Evolutionary conservation across 1,140 invertebrate species (phyloP), one percentile per base, ranked within the genome.

Genomic region (Theocolax elegans): DNA sequence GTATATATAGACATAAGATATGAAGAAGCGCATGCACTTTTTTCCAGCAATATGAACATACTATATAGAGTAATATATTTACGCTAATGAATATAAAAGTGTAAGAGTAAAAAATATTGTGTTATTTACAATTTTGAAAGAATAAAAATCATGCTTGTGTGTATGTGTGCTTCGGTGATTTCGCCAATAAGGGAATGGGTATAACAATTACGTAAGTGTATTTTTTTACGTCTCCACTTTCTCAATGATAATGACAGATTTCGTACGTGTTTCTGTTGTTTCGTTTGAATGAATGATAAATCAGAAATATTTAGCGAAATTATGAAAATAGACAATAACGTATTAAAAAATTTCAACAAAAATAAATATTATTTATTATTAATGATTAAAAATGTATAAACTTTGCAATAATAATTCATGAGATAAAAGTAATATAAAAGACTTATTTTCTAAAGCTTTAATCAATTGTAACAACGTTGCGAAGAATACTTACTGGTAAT

Each of bases 101-200:
- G n/a, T n/a, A n/a, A 38, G 15, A 54, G 15, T 17, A 19, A 35
- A 66, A 40, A 67, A 48, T 56, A 51, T n/a, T n/a, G 27, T 64
- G 59, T 64, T 70, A 70, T 70, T 70, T 70, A 70, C 67, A 69
- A 49, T 40, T 15, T 35, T 31, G 29, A n/a, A 54, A 29, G 17
- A 6, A 38, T 62, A 60, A 69, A 46, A 7, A 44, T 71, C 77
- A 76, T 78, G 76, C 75, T 71, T 62, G 49, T 56, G 31, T 35
- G 38, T 44, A 10, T 48, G 48, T 48, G 27, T 6, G 75, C 68
- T 76, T 59, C 62, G 62, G 67, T 75, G 66, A 35, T 74, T 65
- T 31, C 19, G 62, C 21, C 44, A 48, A 21, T 1, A 42, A 54
- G 38, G 38, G 29, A 25, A 53, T 15, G n/a, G n/a, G n/a, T n/a